Conservation (phyloP, 2,113 vertebrate species). For the Salminus brasiliensis region DNA sequence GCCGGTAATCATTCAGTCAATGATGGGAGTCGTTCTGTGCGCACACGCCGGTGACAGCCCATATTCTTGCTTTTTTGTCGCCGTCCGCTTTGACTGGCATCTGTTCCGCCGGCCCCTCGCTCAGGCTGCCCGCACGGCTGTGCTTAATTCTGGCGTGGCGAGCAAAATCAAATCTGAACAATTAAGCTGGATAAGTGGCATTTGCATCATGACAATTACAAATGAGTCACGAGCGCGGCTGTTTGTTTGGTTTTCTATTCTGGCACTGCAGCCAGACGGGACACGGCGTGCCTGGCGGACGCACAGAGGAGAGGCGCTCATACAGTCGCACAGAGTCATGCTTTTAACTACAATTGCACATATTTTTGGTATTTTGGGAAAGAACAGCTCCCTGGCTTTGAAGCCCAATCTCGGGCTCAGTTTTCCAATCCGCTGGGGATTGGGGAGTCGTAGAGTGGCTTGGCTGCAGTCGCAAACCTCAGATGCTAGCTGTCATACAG, state of each 20-base stretch:
- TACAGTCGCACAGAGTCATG: background rate
- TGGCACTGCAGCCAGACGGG: background rate
- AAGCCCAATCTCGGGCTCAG: background rate
- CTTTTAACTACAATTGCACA: background rate
- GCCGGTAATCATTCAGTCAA: slow-evolving; percentile 43
- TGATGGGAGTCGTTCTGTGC: slow-evolving; percentile 26
- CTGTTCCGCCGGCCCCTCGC: slow-evolving; percentile 13
- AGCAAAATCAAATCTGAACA: slow-evolving; percentile 2
- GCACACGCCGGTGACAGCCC: slow-evolving; percentile 9
- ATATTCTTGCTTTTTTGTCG: background rate
- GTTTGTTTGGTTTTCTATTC: background rate
- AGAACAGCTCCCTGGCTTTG: background rate
- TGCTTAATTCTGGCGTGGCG: slow-evolving; percentile 8
- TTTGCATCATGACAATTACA: background rate
- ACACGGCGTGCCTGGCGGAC: background rate
- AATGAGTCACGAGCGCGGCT: background rate
- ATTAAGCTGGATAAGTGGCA: slow-evolving; percentile 22
- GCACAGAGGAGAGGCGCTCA: background rate
- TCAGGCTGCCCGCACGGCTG: background rate
- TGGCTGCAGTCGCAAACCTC: slow-evolving; percentile 22
- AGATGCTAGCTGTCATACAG: slow-evolving; percentile 35
- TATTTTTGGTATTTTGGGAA: background rate
- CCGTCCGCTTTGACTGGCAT: slow-evolving; percentile 34
- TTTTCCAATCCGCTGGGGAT: background rate
- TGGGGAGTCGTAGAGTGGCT: background rate